Evolutionary conservation across 2,113 vertebrate species (phyloP).

Genomic region (Paralichthys olivaceus): DNA sequence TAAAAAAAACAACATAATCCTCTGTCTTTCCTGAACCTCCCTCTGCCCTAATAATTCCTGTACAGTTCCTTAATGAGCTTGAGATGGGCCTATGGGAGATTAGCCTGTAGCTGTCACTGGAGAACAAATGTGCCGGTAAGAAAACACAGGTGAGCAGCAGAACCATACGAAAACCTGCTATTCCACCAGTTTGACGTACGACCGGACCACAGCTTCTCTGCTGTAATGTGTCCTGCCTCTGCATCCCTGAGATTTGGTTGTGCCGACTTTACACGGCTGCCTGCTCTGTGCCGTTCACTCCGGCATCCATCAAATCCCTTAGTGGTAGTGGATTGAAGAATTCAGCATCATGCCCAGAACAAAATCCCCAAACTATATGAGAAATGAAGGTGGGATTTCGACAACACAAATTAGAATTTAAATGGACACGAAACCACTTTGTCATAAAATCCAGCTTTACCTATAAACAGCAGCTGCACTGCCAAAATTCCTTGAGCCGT

Average conservation of each 20-base stretch:
- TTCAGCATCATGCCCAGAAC: background rate
- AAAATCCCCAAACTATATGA: background rate
- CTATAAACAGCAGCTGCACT: conserved; percentile 40
- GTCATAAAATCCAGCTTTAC: conserved; percentile 36
- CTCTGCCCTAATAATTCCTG: background rate
- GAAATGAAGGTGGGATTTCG: background rate
- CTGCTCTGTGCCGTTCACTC: background rate
- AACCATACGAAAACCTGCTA: background rate
- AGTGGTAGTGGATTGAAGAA: background rate
- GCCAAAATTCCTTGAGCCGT: conserved; percentile 28
- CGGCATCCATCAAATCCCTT: conserved; percentile 23
- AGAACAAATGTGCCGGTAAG: background rate
- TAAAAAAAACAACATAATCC: conserved; percentile 4
- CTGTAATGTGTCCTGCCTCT: background rate
- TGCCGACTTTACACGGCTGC: background rate
- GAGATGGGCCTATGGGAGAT: background rate
- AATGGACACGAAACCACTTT: background rate
- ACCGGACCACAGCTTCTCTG: background rate
- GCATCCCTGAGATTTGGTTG: background rate
- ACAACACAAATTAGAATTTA: conserved; percentile 29
- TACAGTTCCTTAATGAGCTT: background rate
- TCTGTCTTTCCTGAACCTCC: background rate
- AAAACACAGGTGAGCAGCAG: background rate
- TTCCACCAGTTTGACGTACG: background rate
- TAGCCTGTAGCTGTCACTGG: background rate